Base-by-base conservation (phyloP, 2,797 vertebrate genomes). In the Phoebastria nigripes region DNA sequence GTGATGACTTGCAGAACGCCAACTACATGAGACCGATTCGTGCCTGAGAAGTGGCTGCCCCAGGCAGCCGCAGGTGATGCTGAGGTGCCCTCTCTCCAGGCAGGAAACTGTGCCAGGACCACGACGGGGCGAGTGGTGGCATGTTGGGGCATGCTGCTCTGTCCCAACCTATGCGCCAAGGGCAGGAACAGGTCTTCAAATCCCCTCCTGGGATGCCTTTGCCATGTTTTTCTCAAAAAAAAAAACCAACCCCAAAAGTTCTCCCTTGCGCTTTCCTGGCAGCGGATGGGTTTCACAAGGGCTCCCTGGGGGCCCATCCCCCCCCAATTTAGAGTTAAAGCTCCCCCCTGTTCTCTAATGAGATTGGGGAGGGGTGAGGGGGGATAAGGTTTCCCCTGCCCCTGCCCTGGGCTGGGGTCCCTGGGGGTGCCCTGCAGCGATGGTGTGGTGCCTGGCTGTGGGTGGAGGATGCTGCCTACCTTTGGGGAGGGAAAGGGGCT, bases 1-100 rank as follows among this genome's bases (percentile, higher is more conserved):
- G 26, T 70, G 82, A 79, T 74, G 82, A 93, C 91, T 93, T 91
- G 89, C 89, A 93, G 94, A 95, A 96, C 3, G 4, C 66, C 89
- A 96, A 39, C 3, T 8, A 54, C 66, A 71, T n/a, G 41, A 49
- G 89, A 90, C 78, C 15, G 17, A 87, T 33, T 73, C 25, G 4
- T 86, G 91, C 88, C 87, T 94, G 92, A 94, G 87, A 88, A 87
- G 79, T 0, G 4, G 89, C 94, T 93, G 81, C 90, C 71, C 82
- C 89, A 80, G 90, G 93, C 87, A 94, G 93, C 90, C 2, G 4
- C 83, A 77, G 1, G 22, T 72, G 93, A 87, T 94, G 84, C 74
- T 87, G 76, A 90, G 74, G 67, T 88, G 61, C 49, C 58, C 82
- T 47, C 62, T 89, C 74, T 74, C 65, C 39, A 37, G 78, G 49